Conservation (phyloP, 2,113 vertebrate species). For the Plecotus auritus region DNA sequence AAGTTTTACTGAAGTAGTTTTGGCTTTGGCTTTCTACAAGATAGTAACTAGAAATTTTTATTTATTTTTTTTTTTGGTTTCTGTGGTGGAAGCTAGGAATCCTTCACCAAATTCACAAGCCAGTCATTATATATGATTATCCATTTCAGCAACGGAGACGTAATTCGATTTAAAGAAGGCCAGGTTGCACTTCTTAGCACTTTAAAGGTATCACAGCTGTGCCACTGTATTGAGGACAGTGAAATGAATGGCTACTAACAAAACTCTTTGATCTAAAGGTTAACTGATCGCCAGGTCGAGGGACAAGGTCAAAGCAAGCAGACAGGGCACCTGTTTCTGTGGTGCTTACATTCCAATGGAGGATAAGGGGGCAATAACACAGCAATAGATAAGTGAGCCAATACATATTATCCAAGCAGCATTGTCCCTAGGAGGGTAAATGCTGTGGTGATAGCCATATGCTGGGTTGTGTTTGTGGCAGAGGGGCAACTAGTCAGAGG, state of each 20-base stretch:
- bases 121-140: conserved; percentile 69
- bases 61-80: conserved; percentile 60
- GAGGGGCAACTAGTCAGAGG: neutral
- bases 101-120: conserved; percentile 66
- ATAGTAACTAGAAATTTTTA: conserved; percentile 45
- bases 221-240: neutral
- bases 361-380: neutral
- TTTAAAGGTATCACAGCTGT: conserved; percentile 16
- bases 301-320: neutral
- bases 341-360: neutral
- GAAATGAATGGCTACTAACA: neutral
- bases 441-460: neutral
- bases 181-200: conserved; percentile 54
- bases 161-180: conserved; percentile 68
- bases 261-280: neutral
- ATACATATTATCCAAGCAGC: neutral
- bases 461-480: neutral
- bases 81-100: conserved; percentile 64
- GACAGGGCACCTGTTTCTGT: neutral
- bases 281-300: neutral
- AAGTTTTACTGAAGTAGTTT: conserved; percentile 46
- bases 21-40: conserved; percentile 36
- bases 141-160: conserved; percentile 75
- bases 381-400: neutral
- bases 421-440: neutral